Conservation (phyloP, 2,888 invertebrate genomes). For the Leptinotarsa rubiginosa region DNA sequence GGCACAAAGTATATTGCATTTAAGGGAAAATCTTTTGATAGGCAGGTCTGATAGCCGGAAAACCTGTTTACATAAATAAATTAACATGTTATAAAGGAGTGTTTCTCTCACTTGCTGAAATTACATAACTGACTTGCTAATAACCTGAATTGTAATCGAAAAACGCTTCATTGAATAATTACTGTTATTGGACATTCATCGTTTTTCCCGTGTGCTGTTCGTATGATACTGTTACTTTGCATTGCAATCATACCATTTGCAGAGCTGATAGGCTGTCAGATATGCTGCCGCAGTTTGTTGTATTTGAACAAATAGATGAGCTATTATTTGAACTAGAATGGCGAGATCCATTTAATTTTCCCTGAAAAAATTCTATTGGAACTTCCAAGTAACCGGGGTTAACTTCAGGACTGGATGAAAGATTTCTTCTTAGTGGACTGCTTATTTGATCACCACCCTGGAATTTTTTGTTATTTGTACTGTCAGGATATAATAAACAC, state of each 20-base stretch:
- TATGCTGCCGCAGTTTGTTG: neutral
- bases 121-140: constrained; percentile 18
- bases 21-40: constrained; percentile 7
- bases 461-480: neutral
- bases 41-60: constrained; percentile 16
- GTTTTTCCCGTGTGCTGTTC: constrained; percentile 22
- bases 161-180: constrained; percentile 13
- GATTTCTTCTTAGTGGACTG: neutral
- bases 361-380: neutral
- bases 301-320: neutral
- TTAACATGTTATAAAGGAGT: neutral
- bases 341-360: neutral
- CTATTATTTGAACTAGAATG: neutral
- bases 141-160: constrained; percentile 21
- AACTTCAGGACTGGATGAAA: neutral
- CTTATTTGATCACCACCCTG: neutral
- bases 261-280: neutral
- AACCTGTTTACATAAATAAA: neutral
- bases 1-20: no score
- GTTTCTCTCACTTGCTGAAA: constrained; percentile 14
- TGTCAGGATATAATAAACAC: neutral
- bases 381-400: constrained; percentile 1
- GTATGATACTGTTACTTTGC: neutral
- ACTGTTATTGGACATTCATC: constrained; percentile 21
- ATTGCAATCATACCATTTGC: neutral